phyloP scores from a whole-genome alignment of 2,797 vertebrate genomes.

The Microctenopoma lineatum region DNA sequence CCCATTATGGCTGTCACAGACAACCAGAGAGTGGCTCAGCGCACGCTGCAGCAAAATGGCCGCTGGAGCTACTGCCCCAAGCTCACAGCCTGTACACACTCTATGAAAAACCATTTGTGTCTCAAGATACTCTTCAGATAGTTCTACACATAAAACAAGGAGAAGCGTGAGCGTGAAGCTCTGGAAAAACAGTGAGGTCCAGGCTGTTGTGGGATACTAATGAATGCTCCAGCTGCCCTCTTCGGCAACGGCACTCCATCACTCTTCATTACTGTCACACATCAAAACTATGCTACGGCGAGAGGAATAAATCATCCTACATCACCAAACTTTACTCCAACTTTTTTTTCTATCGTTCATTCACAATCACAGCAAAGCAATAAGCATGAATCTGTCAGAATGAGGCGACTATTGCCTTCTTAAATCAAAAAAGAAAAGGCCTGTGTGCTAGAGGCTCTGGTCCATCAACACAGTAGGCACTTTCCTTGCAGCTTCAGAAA shows the following conservation, averaged over 20 bases:
- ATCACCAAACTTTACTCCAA: conserved; percentile 86
- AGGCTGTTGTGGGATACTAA: conserved; percentile 89
- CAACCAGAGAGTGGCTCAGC: conserved; percentile 61
- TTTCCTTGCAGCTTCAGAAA: not conserved
- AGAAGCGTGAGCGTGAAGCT: conserved; percentile 28
- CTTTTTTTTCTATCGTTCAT: conserved; percentile 49
- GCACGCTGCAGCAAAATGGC: conserved; percentile 92
- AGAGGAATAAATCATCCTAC: conserved; percentile 92
- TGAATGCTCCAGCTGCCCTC: conserved; percentile 97
- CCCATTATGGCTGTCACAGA: conserved; percentile 56
- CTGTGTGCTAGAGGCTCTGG: conserved; percentile 4
- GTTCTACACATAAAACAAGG: conserved; percentile 40
- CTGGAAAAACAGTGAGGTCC: conserved; percentile 79
- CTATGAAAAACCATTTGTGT: conserved; percentile 30
- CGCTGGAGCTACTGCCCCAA: conserved; percentile 80
- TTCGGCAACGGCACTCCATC: conserved; percentile 96
- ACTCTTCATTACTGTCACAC: conserved; percentile 99
- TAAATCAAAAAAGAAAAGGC: conserved; percentile 6
- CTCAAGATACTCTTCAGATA: conserved; percentile 31
- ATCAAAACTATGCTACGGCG: conserved; percentile 91
- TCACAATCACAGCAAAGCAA: conserved; percentile 87
- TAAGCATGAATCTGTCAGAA: conserved; percentile 56
- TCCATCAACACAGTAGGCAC: conserved; percentile 52
- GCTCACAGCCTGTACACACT: conserved; percentile 19
- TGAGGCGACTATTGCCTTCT: not conserved